These are phyloP conservation scores for Nettapus auritus DNA, from an alignment of 2,113 vertebrate genomes.

Conservation along the genomic window DNA sequence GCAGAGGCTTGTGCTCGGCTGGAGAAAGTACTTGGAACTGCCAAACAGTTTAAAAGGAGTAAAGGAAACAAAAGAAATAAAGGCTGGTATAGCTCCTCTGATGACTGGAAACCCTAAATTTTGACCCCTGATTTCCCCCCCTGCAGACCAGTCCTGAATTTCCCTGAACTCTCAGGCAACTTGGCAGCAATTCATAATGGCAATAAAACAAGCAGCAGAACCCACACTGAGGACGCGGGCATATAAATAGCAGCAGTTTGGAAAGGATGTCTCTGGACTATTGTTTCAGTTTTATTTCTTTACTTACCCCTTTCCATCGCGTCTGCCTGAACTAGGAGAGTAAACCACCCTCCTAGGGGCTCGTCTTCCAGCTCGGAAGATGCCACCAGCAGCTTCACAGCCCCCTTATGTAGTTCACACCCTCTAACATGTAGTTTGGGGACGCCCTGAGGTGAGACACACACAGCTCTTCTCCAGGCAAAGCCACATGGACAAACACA, in stretches of 20 bases:
- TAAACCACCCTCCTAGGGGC: fast-evolving
- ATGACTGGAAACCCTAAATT: not conserved
- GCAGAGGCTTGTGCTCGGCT: fast-evolving
- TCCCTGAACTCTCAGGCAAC: not conserved
- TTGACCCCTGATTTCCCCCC: not conserved
- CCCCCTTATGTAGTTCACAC: too few relatives aligned
- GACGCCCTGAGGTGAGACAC: fast-evolving
- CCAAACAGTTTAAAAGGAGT: fast-evolving
- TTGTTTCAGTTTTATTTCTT: not conserved
- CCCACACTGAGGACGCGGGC: fast-evolving
- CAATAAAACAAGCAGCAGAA: not conserved
- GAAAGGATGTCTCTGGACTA: fast-evolving
- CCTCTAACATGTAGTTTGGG: too few relatives aligned
- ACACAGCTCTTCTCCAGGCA: not conserved
- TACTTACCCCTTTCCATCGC: not conserved
- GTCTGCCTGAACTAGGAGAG: not conserved
- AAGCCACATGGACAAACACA: not conserved
- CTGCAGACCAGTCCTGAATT: not conserved
- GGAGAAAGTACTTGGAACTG: fast-evolving
- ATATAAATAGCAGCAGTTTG: not conserved
- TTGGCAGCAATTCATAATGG: not conserved
- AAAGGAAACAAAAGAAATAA: not conserved
- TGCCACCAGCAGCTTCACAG: not conserved
- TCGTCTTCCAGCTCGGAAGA: not conserved
- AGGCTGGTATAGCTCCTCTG: fast-evolving